A percentile compares a stretch with the other conserved stretches of the same genome.
phyloP scores from a whole-genome alignment of 2,888 invertebrate genomes.

The Drosophila fungiperda region DNA sequence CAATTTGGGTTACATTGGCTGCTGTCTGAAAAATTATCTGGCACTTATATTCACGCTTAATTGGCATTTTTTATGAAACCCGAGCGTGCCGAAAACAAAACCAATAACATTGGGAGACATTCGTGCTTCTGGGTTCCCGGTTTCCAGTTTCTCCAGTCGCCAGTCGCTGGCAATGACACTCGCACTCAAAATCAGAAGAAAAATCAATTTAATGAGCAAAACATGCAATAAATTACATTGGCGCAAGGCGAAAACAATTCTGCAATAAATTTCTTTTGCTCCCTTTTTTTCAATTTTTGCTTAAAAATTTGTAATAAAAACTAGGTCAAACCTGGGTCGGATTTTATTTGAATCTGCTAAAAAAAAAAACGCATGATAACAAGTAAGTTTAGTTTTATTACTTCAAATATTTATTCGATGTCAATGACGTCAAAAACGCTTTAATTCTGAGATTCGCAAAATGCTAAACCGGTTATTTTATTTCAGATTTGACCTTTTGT shows the following conservation, averaged over 20 bases:
- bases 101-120: conserved; percentile 56
- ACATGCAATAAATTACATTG: conserved; percentile 78
- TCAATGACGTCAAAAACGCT: conserved; percentile 48
- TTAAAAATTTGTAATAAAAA: conserved; percentile 45
- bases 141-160: conserved; percentile 32
- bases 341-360: conserved; percentile 15
- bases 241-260: conserved; percentile 56
- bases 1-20: conserved; percentile 82
- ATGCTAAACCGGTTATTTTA: conserved; percentile 68
- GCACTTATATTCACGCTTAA: conserved; percentile 84
- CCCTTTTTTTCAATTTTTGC: conserved; percentile 17
- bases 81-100: conserved; percentile 69
- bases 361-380: conserved; percentile 34
- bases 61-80: conserved; percentile 83
- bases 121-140: conserved; percentile 75
- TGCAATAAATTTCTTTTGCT: conserved; percentile 65
- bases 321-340: conserved; percentile 61
- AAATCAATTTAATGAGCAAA: conserved; percentile 83
- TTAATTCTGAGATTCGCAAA: conserved; percentile 44
- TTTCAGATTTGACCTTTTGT: conserved; percentile 61
- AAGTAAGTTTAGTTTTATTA: conserved; percentile 58
- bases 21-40: conserved; percentile 82
- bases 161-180: conserved; percentile 79
- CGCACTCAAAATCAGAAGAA: conserved; percentile 79
- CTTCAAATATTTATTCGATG: conserved; percentile 48